A percentile compares a stretch with the other conserved stretches of the same genome.
Conservation (phyloP, 2,888 invertebrate species). For the Strigamia maritima region DNA sequence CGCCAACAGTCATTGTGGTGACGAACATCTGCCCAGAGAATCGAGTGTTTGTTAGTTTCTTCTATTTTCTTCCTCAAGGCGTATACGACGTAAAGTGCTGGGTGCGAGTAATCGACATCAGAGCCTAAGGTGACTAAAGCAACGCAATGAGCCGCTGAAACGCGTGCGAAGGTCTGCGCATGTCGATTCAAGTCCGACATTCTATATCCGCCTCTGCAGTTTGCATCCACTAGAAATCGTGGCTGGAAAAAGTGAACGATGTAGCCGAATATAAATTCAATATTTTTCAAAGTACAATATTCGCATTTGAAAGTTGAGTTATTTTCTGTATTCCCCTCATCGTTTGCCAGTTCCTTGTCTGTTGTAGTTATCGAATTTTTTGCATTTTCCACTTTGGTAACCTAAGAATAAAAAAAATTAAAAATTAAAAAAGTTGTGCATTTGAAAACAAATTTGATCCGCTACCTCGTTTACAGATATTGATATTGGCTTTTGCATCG, state of each 20-base stretch:
- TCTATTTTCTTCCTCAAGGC: background rate
- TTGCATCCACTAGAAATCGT: background rate
- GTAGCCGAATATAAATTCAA: background rate
- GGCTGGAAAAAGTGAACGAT: background rate
- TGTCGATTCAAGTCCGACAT: background rate
- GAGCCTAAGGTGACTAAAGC: background rate
- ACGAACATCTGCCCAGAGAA: background rate
- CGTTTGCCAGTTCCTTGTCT: background rate
- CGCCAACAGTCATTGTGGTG: background rate
- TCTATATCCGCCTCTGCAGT: background rate
- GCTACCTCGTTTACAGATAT: background rate
- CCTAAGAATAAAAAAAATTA: too few relatives aligned
- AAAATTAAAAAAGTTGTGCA: too few relatives aligned
- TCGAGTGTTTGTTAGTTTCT: background rate
- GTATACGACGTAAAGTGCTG: background rate
- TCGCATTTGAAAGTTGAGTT: background rate
- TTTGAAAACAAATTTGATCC: background rate
- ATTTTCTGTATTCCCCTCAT: background rate
- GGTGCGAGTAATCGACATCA: background rate
- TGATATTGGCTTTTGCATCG: background rate
- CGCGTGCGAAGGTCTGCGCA: background rate
- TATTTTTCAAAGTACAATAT: background rate
- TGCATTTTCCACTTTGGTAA: background rate
- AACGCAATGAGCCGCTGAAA: background rate
- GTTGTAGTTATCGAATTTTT: too few relatives aligned